Base-by-base conservation (phyloP, 1,140 invertebrate genomes). In the Coelopa frigida region DNA sequence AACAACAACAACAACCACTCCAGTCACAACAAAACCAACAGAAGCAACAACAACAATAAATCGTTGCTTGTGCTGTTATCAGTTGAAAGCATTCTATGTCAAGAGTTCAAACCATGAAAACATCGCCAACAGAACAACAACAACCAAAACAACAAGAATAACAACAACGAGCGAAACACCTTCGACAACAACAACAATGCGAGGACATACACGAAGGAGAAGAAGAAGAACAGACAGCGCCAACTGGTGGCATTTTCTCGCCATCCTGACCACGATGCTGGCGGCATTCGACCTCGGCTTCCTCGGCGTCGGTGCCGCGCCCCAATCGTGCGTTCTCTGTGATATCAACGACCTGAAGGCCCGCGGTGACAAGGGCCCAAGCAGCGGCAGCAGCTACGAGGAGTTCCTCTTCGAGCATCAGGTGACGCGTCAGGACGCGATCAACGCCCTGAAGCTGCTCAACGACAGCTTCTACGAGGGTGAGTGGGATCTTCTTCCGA, bases 351-450 rank as follows among this genome's bases (percentile, higher is more conserved):
- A 67, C 33, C 26, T 58, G 20, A 41, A 46, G 15, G 35, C 47
- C 14, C n/a, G n/a, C n/a, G n/a, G n/a, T n/a, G n/a, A n/a, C n/a
- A 51, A 49, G 8, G 45, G 38, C 14, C 46, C 57, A 1, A 44
- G 44, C 0, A 46, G 49, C 27, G 50, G 43, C 20, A 49, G 44
- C 7, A 56, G 38, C 31, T 61, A 56, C 29, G 59, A 62, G 40
- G 64, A 68, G 42, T 59, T 50, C 39, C 55, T 44, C n/a, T 59
- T 68, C 10, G 64, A 68, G 38, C 64, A 68, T 47, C 58, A 68
- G 47, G 64, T 68, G 15, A 50, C 61, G 26, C 52, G 55, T 22
- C 37, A 53, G 21, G 57, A 67, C 17, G 64, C 64, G 7, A 62
- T 64, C 18, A 37, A 55, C 12, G 56, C 56, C 5, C 41, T 68